Conservation (phyloP, 2,888 invertebrate genomes). For the Metacarcinus magister region DNA sequence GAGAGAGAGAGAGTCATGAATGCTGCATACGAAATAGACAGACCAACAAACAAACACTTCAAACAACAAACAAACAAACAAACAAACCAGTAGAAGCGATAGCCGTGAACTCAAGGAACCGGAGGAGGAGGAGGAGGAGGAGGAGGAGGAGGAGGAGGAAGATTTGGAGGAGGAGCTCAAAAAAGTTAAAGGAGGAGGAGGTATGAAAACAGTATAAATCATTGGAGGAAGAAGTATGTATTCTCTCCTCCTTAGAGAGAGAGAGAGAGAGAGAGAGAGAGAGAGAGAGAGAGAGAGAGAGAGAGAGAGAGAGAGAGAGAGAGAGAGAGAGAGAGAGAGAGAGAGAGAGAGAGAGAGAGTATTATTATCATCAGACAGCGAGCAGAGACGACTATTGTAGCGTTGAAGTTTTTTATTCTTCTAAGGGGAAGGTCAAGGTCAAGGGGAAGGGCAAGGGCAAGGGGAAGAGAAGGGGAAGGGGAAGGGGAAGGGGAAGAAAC, state of each 20-base stretch:
- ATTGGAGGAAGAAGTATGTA: too few relatives aligned
- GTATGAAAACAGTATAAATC: not conserved
- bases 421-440: too few relatives aligned
- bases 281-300: too few relatives aligned
- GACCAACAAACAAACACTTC: not conserved
- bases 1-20: not conserved
- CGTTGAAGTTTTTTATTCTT: too few relatives aligned
- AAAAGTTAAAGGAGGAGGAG: not conserved
- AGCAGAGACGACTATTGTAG: not conserved
- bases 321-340: not conserved
- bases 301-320: too few relatives aligned
- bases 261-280: too few relatives aligned
- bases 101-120: not conserved
- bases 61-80: not conserved
- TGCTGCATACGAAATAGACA: not conserved
- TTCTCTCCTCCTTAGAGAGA: too few relatives aligned
- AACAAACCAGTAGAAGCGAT: not conserved
- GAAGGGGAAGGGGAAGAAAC: too few relatives aligned
- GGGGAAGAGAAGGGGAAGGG: too few relatives aligned
- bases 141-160: not conserved
- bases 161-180: not conserved
- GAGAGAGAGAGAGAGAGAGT: constrained; percentile 26
- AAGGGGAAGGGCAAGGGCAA: too few relatives aligned
- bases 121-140: not conserved
- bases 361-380: not conserved